Percentiles rank a stretch among this genome's conserved stretches.
phyloP scores from a whole-genome alignment of 1,140 invertebrate species.

The Pantala flavescens region DNA sequence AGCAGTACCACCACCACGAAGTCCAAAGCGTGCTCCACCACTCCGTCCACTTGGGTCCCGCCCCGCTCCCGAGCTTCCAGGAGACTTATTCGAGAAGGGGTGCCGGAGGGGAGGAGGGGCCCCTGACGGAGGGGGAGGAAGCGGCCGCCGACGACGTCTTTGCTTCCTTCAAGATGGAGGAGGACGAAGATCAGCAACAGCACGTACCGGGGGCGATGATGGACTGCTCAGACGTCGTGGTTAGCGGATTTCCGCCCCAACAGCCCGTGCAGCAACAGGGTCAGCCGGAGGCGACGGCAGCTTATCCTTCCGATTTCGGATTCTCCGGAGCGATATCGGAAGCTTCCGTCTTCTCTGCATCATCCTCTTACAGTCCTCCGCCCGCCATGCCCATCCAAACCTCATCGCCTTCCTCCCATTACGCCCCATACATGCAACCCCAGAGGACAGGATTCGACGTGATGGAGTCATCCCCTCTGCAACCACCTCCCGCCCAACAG shows the following conservation, averaged over 20 bases:
- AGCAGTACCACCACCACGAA: constrained; percentile 29
- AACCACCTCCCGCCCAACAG: not conserved
- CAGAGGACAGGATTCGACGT: constrained; percentile 18
- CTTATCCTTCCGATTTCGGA: constrained; percentile 3
- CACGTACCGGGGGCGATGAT: not conserved
- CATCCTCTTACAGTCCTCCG: constrained; percentile 24
- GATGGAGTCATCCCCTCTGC: not conserved
- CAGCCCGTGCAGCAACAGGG: constrained; percentile 27
- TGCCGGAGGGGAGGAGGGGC: constrained; percentile 31
- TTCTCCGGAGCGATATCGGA: not conserved
- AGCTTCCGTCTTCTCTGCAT: not conserved
- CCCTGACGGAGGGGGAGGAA: constrained; percentile 21
- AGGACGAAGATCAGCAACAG: constrained; percentile 22
- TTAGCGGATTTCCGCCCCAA: constrained; percentile 20
- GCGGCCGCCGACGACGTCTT: constrained; percentile 23
- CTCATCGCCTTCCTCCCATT: constrained; percentile 12
- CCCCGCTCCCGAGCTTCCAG: constrained; percentile 68
- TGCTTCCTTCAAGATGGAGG: constrained; percentile 19
- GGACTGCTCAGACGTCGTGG: not conserved
- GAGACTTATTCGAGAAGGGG: constrained; percentile 63
- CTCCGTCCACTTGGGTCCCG: not conserved
- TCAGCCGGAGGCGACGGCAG: not conserved
- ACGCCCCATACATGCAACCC: constrained; percentile 17
- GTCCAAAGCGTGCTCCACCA: constrained; percentile 31
- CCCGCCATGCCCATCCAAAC: constrained; percentile 21